Base-by-base conservation (phyloP, 2,888 invertebrate species). In the Ormyrus nitidulus region DNA sequence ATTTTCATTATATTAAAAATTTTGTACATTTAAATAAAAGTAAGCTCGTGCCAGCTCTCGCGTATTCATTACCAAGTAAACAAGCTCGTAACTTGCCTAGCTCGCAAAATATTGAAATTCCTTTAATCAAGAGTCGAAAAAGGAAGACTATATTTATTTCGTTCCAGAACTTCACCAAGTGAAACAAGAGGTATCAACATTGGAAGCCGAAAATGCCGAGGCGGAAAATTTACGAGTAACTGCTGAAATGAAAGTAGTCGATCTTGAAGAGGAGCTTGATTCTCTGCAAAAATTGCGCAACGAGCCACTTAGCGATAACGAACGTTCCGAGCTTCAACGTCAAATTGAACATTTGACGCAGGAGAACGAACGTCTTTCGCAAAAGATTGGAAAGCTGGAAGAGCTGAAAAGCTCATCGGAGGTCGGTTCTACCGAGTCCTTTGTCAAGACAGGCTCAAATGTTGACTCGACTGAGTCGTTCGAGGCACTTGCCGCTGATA, bases 251-350 rank as follows among this genome's bases (percentile, higher is more conserved):
- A 94, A 94, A 84, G 94, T 94, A 7, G 94, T 95, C 56, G 95
- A 96, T 85, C 90, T 96, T 81, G 96, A 97, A 89, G 96, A 96
- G 89, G 94, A 95, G 88, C 91, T 95, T 66, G 95, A 93, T 72
- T 87, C 89, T 1, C 85, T 89, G n/a, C 85, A 88, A 85, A 88
- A 74, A 86, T 81, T 90, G 85, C 86, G 94, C 91, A 65, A 85
- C 93, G 34, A 77, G 19, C n/a, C 71, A 10, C 11, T 58, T 1
- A 85, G 91, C 2, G 84, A 86, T 13, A 68, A 72, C 53, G 93
- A 94, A 85, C 92, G 93, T 80, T 91, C 92, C 70, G 92, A 93
- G 68, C 89, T 94, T 53, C 87, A 92, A 54, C 91, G 91, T 72
- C 92, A 92, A 77, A 91, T 94, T n/a, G 92, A 93, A 83, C 86